Percentiles rank a stretch among this genome's conserved stretches.
These are phyloP conservation scores for Todus mexicanus DNA, from an alignment of 2,797 vertebrate species.

Conservation along the genomic window DNA sequence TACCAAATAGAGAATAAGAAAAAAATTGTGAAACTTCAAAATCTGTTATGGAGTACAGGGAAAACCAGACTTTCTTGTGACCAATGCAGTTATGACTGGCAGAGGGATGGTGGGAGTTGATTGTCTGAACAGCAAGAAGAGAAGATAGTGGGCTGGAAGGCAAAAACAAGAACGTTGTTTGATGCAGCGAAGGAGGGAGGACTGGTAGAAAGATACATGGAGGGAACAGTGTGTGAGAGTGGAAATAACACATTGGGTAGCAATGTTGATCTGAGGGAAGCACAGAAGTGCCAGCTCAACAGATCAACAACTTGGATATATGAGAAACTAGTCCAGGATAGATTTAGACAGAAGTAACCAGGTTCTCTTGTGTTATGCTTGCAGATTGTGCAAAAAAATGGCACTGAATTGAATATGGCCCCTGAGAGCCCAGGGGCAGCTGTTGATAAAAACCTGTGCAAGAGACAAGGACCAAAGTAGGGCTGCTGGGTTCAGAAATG, in stretches of 20 bases:
- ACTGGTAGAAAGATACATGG: not conserved
- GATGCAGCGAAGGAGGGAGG: not conserved
- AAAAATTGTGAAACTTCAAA: not conserved
- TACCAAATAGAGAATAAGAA: not conserved
- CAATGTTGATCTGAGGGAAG: not conserved
- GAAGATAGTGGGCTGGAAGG: not conserved
- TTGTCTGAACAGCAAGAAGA: conserved; percentile 1
- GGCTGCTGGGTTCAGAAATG: not conserved
- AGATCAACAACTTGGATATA: not conserved
- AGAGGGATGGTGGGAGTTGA: conserved; percentile 35
- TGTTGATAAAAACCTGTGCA: not conserved
- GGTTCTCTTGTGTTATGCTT: not conserved
- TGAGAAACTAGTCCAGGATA: not conserved
- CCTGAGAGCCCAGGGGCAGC: not conserved
- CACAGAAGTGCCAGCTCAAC: not conserved
- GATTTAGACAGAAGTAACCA: not conserved
- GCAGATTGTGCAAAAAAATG: not conserved
- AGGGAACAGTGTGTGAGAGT: not conserved
- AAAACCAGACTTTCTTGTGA: not conserved
- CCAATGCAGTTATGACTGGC: not conserved
- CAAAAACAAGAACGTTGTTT: not conserved
- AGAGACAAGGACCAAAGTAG: not conserved
- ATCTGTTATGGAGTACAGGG: not conserved
- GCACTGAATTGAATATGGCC: not conserved
- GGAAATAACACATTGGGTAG: not conserved